Conservation (phyloP, 1,140 invertebrate genomes). For the Papilio glaucus region DNA sequence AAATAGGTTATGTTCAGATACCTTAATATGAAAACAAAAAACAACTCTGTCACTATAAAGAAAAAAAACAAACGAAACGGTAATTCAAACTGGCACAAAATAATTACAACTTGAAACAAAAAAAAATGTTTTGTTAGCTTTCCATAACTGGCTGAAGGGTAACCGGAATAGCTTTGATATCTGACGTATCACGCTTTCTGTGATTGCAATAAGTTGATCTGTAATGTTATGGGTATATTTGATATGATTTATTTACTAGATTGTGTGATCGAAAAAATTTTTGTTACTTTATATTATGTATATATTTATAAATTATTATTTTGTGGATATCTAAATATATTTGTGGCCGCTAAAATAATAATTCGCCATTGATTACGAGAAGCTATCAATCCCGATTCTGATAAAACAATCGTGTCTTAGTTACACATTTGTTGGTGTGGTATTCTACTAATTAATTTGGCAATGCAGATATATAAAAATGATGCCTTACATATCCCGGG, state of each 20-base stretch:
- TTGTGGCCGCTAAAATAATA: too few species aligned
- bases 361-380: too few species aligned
- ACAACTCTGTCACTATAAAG: background rate
- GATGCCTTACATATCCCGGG: too few species aligned
- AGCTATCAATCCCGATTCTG: too few species aligned
- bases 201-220: background rate
- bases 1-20: background rate
- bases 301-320: too few species aligned
- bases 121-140: background rate
- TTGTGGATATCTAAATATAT: too few species aligned
- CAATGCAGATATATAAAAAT: too few species aligned
- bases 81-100: background rate
- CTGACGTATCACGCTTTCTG: background rate
- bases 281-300: too few species aligned
- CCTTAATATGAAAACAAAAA: background rate
- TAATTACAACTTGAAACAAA: background rate
- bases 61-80: background rate
- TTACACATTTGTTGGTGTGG: too few species aligned
- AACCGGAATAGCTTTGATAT: constrained; percentile 3
- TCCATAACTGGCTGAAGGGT: background rate
- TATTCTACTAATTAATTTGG: too few species aligned
- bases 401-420: too few species aligned
- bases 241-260: background rate
- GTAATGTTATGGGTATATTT: background rate
- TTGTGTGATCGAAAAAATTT: too few species aligned